A percentile compares a stretch with the other conserved stretches of the same genome.
Evolutionary conservation across 2,888 invertebrate genomes (phyloP).

Genomic region (Tethea ocularis): DNA sequence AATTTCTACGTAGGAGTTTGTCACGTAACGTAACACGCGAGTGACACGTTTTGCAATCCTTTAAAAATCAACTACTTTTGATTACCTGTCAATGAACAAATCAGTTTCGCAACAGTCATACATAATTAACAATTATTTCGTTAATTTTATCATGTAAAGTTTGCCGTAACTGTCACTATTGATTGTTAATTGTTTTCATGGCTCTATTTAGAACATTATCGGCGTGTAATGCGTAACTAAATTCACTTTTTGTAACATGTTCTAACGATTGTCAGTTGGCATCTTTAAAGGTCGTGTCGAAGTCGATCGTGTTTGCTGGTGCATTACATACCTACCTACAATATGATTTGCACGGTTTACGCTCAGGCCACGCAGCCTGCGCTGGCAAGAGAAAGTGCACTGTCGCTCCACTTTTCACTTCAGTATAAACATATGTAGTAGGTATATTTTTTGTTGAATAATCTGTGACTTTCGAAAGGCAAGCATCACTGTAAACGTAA

Average conservation of each 20-base stretch:
- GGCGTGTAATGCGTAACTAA: constrained; percentile 34
- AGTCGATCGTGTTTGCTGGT: constrained; percentile 37
- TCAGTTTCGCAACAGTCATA: constrained; percentile 31
- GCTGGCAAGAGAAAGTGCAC: constrained; percentile 75
- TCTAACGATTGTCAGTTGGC: constrained; percentile 42
- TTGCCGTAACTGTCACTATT: constrained; percentile 18
- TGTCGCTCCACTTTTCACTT: constrained; percentile 73
- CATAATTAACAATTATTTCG: constrained; percentile 23
- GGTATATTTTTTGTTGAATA: constrained; percentile 5
- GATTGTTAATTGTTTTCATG: constrained; percentile 4
- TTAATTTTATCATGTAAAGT: constrained; percentile 16
- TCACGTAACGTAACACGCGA: constrained; percentile 17
- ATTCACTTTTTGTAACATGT: constrained; percentile 34
- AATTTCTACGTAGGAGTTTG: constrained; percentile 10
- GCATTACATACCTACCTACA: constrained; percentile 24
- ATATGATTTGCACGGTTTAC: constrained; percentile 63
- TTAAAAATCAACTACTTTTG: constrained; percentile 25
- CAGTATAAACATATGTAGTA: constrained; percentile 53
- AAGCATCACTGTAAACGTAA: not conserved
- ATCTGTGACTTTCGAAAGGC: not conserved
- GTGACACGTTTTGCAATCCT: constrained; percentile 31
- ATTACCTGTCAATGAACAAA: constrained; percentile 38
- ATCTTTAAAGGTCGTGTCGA: constrained; percentile 40
- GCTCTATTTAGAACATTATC: constrained; percentile 26
- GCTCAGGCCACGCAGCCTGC: constrained; percentile 51